phyloP scores from a whole-genome alignment of 2,113 vertebrate species.

The Ursus arctos region DNA sequence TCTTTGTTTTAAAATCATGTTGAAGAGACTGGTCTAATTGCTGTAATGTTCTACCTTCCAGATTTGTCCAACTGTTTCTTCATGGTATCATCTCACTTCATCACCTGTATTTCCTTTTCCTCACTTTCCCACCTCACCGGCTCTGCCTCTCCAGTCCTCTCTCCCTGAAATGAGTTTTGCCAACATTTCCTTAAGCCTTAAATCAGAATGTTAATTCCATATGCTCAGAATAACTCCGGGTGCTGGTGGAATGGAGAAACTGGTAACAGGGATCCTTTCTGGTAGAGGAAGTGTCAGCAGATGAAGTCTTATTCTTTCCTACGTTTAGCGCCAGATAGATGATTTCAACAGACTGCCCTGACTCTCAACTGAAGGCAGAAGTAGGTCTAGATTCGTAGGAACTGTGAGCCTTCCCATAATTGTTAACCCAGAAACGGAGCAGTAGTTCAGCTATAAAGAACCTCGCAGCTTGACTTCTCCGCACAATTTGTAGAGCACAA shows the following conservation, averaged over 20 bases:
- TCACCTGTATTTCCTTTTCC: not conserved
- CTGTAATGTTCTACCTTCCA: not conserved
- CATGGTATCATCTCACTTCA: not conserved
- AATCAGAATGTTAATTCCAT: not conserved
- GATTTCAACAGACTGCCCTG: not conserved
- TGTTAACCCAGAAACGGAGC: not conserved
- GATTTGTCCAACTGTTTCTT: not conserved
- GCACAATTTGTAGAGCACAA: not conserved
- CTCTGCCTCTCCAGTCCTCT: not conserved
- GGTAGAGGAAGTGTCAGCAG: not conserved
- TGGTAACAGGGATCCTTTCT: not conserved
- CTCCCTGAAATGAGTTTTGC: not conserved
- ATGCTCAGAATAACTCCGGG: not conserved
- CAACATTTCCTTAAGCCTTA: not conserved
- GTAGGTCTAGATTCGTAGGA: not conserved
- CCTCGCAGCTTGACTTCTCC: not conserved
- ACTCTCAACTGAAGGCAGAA: not conserved
- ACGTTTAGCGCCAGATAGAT: not conserved
- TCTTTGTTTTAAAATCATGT: not conserved
- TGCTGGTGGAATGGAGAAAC: not conserved
- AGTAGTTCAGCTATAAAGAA: not conserved
- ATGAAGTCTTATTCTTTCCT: not conserved
- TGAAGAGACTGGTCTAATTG: not conserved
- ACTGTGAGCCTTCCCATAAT: not conserved
- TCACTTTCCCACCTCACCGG: not conserved